Evolutionary conservation across 1,140 invertebrate genomes (phyloP).

Genomic region (Brachionus koreanus): DNA sequence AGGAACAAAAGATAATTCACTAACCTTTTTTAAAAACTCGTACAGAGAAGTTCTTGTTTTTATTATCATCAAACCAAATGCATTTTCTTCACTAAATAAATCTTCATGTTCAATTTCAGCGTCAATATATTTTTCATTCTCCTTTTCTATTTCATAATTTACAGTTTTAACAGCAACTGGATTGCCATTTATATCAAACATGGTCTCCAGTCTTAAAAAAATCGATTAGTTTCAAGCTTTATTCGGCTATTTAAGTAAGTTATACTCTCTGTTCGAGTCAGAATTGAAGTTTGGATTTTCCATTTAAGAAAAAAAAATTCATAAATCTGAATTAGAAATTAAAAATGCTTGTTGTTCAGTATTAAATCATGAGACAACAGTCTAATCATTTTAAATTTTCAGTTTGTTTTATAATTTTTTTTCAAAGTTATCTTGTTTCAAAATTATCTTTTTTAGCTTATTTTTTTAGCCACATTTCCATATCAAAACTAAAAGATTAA

Average conservation of each 20-base stretch:
- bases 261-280: not conserved
- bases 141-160: not conserved
- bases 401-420: not conserved
- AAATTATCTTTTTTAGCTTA: not conserved
- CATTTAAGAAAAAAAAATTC: not conserved
- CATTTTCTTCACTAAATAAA: not conserved
- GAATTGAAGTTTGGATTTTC: not conserved
- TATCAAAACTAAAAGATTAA: too few relatives aligned
- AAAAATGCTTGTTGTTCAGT: not conserved
- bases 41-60: not conserved
- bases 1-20: not conserved
- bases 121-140: not conserved
- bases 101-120: not conserved
- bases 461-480: too few relatives aligned
- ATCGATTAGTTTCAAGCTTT: not conserved
- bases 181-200: slow-evolving; percentile 9
- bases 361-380: not conserved
- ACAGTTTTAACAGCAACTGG: not conserved
- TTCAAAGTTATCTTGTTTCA: not conserved
- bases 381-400: slow-evolving; percentile 1
- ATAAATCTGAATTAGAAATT: not conserved
- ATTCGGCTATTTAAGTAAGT: not conserved
- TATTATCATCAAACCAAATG: not conserved
- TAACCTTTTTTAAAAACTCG: not conserved
- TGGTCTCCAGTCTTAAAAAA: slow-evolving; percentile 5